Evolutionary conservation across 2,113 vertebrate species (phyloP), one percentile per base, ranked within the genome.

Genomic region (Phyllostomus hastatus): DNA sequence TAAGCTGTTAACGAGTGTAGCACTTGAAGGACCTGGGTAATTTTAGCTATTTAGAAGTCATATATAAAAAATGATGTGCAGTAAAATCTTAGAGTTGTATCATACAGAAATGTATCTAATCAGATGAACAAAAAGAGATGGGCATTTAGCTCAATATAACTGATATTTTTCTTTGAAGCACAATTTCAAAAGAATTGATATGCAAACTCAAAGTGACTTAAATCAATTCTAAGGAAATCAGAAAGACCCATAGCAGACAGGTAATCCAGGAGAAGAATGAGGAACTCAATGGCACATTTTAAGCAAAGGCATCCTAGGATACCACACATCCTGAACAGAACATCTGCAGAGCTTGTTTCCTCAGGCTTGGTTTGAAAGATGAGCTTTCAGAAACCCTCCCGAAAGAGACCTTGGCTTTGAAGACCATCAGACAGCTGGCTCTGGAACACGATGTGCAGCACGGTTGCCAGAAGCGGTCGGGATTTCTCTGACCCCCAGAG

Each of bases 391-490:
- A 81, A 33, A 35, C 10, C 80, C n/a, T 31, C 33, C 0, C 11
- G 35, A 54, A 19, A 35, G 4, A 17, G 0, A 6, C 9, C 72
- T 61, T 66, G 17, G 7, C 7, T 7, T 31, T 0, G 1, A 69
- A 79, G 24, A 17, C 5, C 35, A 1, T 7, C 31, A 20, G 61
- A 46, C 1, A 46, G 4, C 91, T 50, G n/a, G 22, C n/a, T 19
- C 16, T 12, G 15, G 16, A 2, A 3, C 28, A 38, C 5, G 16
- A 16, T 9, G 19, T 3, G 11, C 9, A 7, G 3, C 4, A 0
- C 1, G 11, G 8, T 28, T 41, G 41, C 26, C 2, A 33, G 88
- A 17, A 24, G 7, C 38, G 0, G 0, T 0, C 3, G 2, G n/a
- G 61, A 4, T 8, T 11, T 20, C 82, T 33, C 22, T 66, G 17